Evolutionary conservation across 2,888 invertebrate species (phyloP), one percentile per base, ranked within the genome.

Genomic region (Agapostemon virescens): DNA sequence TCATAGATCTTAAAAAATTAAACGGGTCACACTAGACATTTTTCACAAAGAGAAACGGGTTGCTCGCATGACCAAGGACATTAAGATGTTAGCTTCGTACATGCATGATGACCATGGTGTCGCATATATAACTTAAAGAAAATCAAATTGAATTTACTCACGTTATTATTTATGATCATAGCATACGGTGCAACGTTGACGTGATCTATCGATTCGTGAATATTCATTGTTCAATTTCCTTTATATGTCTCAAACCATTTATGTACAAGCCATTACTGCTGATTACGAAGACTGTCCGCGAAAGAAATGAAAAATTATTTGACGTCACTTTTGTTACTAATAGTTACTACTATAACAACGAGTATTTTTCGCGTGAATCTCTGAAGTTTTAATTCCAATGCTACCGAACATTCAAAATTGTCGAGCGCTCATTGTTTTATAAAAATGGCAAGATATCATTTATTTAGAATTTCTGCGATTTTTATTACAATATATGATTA

Each of bases 31-130:
- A 30, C 55, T 30, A 30, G 26, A 26, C 26, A 30, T 55, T 55
- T 49, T 55, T 55, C 55, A 55, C 55, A 55, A 55, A 26, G 55
- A 17, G 55, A 55, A 55, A 17, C 30, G 55, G 17, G 26, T 55
- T 55, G 55, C 55, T 55, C 55, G 55, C 55, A 26, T 55, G 55
- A 26, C 55, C 7, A 26, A 26, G 23, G 5, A 55, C 55, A 55
- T 55, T 55, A 55, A 55, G 26, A 17, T 55, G 30, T 55, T 55
- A 30, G 30, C 26, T 55, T 30, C 55, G 26, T 55, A 30, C 55
- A 7, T 17, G 30, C 17, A 17, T 17, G 6, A 55, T 26, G 26
- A 30, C n/a, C n/a, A 49, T 49, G n/a, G n/a, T n/a, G 49, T n/a
- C 49, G 49, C 49, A n/a, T 49, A n/a, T 11, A 20, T 45, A 45